A percentile compares a stretch with the other conserved stretches of the same genome.
phyloP scores from a whole-genome alignment of 2,888 invertebrate species.

The Acleris holmiana region DNA sequence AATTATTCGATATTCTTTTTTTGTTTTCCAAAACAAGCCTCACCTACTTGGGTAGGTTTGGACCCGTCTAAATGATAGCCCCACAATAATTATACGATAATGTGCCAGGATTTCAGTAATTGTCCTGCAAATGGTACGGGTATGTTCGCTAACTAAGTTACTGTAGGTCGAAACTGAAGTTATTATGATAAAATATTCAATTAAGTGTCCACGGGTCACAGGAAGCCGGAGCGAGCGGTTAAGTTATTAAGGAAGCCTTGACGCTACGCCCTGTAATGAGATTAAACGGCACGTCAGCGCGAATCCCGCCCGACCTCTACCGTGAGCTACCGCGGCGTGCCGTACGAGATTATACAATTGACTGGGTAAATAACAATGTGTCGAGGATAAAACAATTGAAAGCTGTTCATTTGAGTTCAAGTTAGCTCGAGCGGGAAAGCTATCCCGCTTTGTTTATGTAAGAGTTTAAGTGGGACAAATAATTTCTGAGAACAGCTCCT shows the following conservation, averaged over 20 bases:
- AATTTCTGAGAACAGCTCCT: constrained; percentile 7
- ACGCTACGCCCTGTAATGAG: constrained; percentile 68
- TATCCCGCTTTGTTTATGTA: not conserved
- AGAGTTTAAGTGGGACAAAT: not conserved
- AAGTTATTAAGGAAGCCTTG: constrained; percentile 77
- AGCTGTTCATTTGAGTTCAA: constrained; percentile 1
- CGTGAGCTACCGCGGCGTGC: constrained; percentile 36
- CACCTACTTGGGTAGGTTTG: too few species aligned
- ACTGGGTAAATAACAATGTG: constrained; percentile 20
- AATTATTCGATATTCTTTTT: too few species aligned
- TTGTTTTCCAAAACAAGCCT: too few species aligned
- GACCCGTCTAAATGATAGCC: too few species aligned
- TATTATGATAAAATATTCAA: constrained; percentile 58
- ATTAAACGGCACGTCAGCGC: constrained; percentile 58
- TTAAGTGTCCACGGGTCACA: constrained; percentile 53
- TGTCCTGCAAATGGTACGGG: constrained; percentile 9
- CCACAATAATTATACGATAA: too few species aligned
- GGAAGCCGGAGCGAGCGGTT: constrained; percentile 56
- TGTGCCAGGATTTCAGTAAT: too few species aligned
- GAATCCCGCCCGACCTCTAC: constrained; percentile 44
- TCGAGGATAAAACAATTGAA: constrained; percentile 8
- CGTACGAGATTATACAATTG: constrained; percentile 27
- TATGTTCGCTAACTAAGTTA: constrained; percentile 8
- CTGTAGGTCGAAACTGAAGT: constrained; percentile 33
- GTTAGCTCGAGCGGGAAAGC: not conserved